Base-by-base conservation (phyloP, 2,888 invertebrate genomes). In the Euclidia mi region DNA sequence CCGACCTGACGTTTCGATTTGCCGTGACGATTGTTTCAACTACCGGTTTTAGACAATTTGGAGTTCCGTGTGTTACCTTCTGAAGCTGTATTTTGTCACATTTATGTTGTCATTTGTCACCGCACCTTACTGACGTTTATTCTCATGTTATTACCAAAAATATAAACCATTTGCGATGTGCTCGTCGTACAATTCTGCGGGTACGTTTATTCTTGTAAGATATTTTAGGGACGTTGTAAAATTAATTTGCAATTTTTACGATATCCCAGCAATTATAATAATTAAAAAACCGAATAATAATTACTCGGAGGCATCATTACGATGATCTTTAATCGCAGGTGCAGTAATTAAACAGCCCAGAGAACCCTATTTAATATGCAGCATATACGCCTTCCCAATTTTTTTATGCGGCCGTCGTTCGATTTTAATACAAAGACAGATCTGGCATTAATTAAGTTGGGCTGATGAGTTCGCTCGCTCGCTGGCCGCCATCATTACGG, bases 391-490 rank as follows among this genome's bases (percentile, higher is more conserved):
- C 71, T 56, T 66, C 65, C 69, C 63, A 72, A 63, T 78, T 78
- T 85, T 81, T 83, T 79, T 82, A 69, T 66, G 53, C 70, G 52
- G 32, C 60, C 55, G 29, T 60, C 61, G 69, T 84, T 89, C 82
- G 91, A 92, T 93, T 92, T 92, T 91, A 92, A 92, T 93, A 92
- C 90, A 92, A 93, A 92, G 93, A 92, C 94, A 93, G 92, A 93
- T 94, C 91, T 83, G 86, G 91, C 88, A 93, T 94, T 94, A 94
- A 94, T 94, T 94, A 94, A 94, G 90, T 84, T 81, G 82, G 85
- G 84, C 82, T 94, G 94, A 94, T 94, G 94, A 94, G 92, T 88
- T 92, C 77, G 84, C 82, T 79, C 81, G 72, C 80, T 77, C 79
- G 77, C 78, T 82, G 81, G 77, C 82, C 78, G 87, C 84, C 88